Base-by-base conservation (phyloP, 2,113 vertebrate species). In the Litocranius walleri region DNA sequence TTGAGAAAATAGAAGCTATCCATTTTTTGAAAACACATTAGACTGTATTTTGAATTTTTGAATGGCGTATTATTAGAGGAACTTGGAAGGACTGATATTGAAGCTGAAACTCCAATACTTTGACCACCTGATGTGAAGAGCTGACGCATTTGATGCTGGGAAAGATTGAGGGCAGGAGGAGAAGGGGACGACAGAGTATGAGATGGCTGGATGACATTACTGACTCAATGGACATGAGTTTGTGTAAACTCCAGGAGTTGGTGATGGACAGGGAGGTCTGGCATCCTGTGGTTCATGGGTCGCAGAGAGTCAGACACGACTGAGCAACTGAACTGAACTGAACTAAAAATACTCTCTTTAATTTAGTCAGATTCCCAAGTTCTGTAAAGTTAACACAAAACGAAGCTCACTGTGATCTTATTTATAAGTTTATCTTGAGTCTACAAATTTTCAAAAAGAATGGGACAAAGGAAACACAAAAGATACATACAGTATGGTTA, bases 311-410 rank as follows among this genome's bases (percentile, higher is more conserved):
- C 0, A 5, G 10, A 13, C 67, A 23, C 1, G 0, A 74, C n/a
- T 40, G 67, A 74, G n/a, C 0, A 0, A 74, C 67, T 71, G 64
- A 67, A n/a, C 64, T 71, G 19, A 71, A 80, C 12, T 48, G 64
- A 94, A 82, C 30, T 85, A 14, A 85, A 95, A 57, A 91, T 59
- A 40, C 3, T 23, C 33, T 90, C 30, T 74, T 92, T 54, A 54
- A 52, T 74, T 92, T 48, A 61, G 52, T 43, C 50, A 86, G 48
- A 83, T 48, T 52, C 25, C 30, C 48, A 16, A 82, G 33, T 83
- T 93, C 14, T 78, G 0, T 82, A 61, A 94, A 92, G 52, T 90
- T 57, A 83, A 82, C 50, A 90, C 3, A 97, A 59, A 94, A 86
- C 43, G 13, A 86, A 90, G 17, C 30, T 78, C 40, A 92, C 48